These are phyloP conservation scores for Spinus olivaceus DNA, from an alignment of 2,797 vertebrate genomes.

Conservation along the genomic window DNA sequence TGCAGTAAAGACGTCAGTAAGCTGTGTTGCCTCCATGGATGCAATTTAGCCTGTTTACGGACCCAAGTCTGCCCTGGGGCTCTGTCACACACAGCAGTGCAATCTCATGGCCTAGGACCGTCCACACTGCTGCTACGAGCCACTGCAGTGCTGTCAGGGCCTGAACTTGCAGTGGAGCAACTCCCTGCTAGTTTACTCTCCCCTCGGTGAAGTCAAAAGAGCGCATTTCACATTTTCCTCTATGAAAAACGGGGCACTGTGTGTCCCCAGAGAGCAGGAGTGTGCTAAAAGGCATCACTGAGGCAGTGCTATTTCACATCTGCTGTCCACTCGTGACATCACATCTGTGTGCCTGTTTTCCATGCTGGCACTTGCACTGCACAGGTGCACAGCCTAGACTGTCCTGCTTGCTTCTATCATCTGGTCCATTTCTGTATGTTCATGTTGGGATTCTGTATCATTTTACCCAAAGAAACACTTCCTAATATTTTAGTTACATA, in stretches of 20 bases:
- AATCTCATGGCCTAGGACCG: fast-evolving
- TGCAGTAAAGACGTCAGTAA: background rate
- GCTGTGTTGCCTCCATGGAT: background rate
- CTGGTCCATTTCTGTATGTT: background rate
- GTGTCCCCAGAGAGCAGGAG: background rate
- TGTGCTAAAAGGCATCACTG: background rate
- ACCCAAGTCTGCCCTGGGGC: fast-evolving
- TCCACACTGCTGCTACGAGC: background rate
- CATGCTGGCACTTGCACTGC: background rate
- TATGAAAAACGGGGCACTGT: background rate
- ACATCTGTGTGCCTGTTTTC: fast-evolving
- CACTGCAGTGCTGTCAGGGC: background rate
- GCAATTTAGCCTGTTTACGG: background rate
- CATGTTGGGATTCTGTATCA: background rate
- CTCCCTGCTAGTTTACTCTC: background rate
- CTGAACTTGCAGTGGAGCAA: background rate
- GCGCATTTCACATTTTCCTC: background rate
- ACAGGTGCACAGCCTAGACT: background rate
- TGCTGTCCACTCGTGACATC: background rate
- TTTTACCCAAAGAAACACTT: background rate
- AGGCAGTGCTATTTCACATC: background rate
- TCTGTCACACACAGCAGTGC: background rate
- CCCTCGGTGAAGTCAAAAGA: background rate
- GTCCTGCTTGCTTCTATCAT: background rate
- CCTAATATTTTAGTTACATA: background rate